These are phyloP conservation scores for Brachionus paranguensis DNA, from an alignment of 1,140 invertebrate species.

Conservation along the genomic window DNA sequence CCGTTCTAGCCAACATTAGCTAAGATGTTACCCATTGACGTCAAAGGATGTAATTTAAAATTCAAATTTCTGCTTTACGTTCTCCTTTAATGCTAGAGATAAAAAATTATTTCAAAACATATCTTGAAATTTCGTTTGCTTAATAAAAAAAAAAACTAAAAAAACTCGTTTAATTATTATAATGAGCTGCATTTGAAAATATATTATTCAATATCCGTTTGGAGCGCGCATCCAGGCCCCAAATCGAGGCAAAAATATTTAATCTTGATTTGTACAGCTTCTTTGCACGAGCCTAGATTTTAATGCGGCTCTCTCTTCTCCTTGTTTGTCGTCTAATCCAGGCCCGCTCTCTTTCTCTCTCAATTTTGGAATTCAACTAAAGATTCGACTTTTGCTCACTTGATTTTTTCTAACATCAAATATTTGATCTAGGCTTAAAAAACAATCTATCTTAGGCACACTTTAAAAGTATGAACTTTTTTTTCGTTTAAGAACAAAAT, in stretches of 20 bases:
- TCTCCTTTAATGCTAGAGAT: neutral
- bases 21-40: neutral
- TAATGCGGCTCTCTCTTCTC: neutral
- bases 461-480: neutral
- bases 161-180: neutral
- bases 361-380: neutral
- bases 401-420: neutral
- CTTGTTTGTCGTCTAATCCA: neutral
- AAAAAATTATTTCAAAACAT: neutral
- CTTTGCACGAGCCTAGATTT: neutral
- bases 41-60: neutral
- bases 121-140: neutral
- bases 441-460: neutral
- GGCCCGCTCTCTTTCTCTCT: neutral
- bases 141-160: neutral
- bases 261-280: neutral
- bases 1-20: neutral
- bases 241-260: neutral
- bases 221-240: neutral
- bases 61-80: neutral
- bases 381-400: neutral
- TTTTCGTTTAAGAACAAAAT: neutral
- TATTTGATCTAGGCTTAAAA: neutral
- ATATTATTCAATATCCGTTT: slow-evolving; percentile 1
- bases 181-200: neutral